These are phyloP conservation scores for Ceratotherium simum DNA, from an alignment of 2,113 vertebrate species.

Conservation along the genomic window DNA sequence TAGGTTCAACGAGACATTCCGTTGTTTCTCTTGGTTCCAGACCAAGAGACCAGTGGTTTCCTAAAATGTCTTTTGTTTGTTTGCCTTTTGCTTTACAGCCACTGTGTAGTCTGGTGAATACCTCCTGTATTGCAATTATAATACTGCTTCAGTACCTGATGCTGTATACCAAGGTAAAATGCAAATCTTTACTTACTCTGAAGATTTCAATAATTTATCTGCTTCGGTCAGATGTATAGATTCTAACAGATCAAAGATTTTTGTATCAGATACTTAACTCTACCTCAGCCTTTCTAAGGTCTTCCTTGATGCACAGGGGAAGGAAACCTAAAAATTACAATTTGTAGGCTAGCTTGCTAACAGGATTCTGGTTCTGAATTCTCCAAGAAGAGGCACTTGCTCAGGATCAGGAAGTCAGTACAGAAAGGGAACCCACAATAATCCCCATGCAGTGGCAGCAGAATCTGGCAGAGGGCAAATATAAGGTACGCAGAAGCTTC, in stretches of 20 bases:
- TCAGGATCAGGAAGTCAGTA: not conserved
- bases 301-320: not conserved
- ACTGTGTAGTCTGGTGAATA: not conserved
- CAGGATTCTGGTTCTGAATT: not conserved
- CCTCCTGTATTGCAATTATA: not conserved
- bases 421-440: not conserved
- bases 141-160: not conserved
- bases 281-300: not conserved
- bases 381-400: not conserved
- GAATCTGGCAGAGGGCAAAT: not conserved
- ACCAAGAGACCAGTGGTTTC: not conserved
- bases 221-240: not conserved
- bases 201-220: not conserved
- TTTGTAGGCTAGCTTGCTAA: not conserved
- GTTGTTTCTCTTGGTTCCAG: not conserved
- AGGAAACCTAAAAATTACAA: not conserved
- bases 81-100: not conserved
- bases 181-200: not conserved
- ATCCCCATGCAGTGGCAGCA: not conserved
- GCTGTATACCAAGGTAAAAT: not conserved
- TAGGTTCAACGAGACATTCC: not conserved
- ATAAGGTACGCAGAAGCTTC: not conserved
- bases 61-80: not conserved
- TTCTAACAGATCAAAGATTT: not conserved
- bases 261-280: not conserved